phyloP scores from a whole-genome alignment of 2,797 vertebrate genomes.

The Poeciliopsis paucimaculata region DNA sequence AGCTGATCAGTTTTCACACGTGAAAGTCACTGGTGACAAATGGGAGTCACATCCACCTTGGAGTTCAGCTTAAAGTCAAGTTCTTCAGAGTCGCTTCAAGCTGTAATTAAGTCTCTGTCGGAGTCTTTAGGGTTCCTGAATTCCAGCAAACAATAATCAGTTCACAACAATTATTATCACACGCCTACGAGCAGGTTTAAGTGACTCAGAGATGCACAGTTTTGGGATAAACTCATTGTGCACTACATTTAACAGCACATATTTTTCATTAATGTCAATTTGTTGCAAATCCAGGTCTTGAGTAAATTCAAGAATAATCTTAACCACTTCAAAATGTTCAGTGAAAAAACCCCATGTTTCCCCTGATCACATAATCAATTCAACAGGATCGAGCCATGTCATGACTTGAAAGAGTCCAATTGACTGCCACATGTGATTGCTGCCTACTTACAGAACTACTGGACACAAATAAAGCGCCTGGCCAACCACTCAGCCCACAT shows the following conservation, averaged over 20 bases:
- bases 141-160: neutral
- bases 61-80: constrained; percentile 12
- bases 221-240: neutral
- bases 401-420: constrained; percentile 14
- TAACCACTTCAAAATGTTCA: neutral
- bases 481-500: constrained; percentile 15
- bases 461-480: constrained; percentile 36
- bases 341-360: neutral
- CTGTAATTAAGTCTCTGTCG: neutral
- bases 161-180: neutral
- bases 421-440: constrained; percentile 17
- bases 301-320: neutral
- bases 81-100: neutral
- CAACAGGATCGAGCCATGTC: neutral
- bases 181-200: neutral
- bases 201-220: neutral
- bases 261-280: neutral
- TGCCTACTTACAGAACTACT: constrained; percentile 48
- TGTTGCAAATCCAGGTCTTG: constrained; percentile 12
- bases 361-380: neutral
- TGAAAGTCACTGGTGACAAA: neutral
- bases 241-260: neutral
- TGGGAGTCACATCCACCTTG: neutral
- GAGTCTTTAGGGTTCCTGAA: neutral
- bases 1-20: constrained; percentile 41